phyloP scores from a whole-genome alignment of 2,113 vertebrate genomes.

The Chelonoidis abingdonii region DNA sequence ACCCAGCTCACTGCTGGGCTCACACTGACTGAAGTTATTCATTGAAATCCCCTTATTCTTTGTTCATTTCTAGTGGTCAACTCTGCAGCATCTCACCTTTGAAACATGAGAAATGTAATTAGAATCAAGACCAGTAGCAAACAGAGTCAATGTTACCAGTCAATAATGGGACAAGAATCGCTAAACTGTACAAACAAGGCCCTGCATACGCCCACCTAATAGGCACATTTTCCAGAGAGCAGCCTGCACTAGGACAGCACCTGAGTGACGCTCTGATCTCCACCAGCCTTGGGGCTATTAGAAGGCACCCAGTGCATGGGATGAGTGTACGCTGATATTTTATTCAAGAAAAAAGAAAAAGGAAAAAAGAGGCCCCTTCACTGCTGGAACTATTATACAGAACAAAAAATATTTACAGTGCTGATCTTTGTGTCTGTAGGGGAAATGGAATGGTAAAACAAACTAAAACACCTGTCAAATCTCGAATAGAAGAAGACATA shows the following conservation, averaged over 20 bases:
- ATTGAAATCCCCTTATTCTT: not conserved
- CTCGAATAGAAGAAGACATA: not conserved
- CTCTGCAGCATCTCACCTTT: not conserved
- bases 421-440: not conserved
- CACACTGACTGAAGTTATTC: not conserved
- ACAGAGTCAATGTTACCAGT: accelerated
- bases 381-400: not conserved
- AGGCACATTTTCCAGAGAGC: not conserved
- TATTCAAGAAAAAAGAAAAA: not conserved
- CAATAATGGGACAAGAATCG: not conserved
- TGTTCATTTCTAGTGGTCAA: no score
- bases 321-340: not conserved
- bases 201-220: not conserved
- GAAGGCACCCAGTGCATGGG: not conserved
- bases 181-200: not conserved
- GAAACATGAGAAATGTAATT: accelerated
- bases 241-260: not conserved
- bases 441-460: not conserved
- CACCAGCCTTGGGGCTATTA: not conserved
- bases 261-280: not conserved
- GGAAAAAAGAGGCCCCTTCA: not conserved
- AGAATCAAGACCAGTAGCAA: not conserved
- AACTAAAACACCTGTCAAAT: not conserved
- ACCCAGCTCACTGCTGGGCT: not conserved
- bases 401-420: not conserved